Evolutionary conservation across 2,797 vertebrate genomes (phyloP).

Genomic region (Pipistrellus pipistrellus): DNA sequence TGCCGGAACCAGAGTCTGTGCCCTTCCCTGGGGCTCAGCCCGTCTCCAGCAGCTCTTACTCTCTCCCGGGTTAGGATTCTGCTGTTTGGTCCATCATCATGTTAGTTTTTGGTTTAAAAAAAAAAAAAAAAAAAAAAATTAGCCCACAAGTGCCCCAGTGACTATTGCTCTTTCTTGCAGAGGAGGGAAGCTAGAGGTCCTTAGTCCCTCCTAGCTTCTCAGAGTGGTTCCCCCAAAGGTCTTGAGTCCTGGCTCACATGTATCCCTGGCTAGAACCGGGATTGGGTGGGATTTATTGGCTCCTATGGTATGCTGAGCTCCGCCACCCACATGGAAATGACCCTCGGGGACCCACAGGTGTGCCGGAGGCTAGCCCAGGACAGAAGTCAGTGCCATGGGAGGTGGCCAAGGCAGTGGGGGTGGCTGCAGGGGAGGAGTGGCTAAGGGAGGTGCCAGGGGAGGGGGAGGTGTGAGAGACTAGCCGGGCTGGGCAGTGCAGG

Average conservation of each 20-base stretch:
- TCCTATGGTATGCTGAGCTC: neutral
- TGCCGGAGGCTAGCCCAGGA: neutral
- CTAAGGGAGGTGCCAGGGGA: neutral
- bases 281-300: neutral
- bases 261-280: neutral
- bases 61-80: neutral
- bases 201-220: neutral
- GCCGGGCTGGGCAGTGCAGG: neutral
- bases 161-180: neutral
- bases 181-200: neutral
- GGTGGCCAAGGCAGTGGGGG: neutral
- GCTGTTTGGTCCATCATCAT: neutral
- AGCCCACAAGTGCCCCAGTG: neutral
- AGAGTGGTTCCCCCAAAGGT: neutral
- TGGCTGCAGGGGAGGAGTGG: neutral
- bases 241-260: neutral
- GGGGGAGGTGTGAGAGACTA: neutral
- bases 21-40: neutral
- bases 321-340: rapidly evolving
- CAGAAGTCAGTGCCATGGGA: neutral
- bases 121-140: no score
- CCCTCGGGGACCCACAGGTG: neutral
- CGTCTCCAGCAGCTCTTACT: neutral
- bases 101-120: neutral
- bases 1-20: neutral